Evolutionary conservation across 2,797 vertebrate genomes (phyloP).

Genomic region (Sylvilagus floridanus): DNA sequence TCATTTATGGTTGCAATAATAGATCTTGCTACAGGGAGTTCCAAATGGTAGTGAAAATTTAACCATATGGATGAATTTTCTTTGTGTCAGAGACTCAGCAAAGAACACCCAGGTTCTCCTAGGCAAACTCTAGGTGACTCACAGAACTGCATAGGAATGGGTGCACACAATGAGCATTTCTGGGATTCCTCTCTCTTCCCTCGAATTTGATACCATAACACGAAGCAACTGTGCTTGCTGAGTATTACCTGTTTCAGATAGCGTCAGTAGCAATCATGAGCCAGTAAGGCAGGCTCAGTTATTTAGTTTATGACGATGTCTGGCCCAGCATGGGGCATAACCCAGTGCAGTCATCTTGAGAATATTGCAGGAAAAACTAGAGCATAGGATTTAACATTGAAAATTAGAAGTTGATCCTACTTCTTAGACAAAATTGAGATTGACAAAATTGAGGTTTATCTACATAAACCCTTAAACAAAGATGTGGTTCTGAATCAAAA

Average conservation of each 20-base stretch:
- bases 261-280: constrained; percentile 60
- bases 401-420: constrained; percentile 91
- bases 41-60: constrained; percentile 57
- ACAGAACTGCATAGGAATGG: background rate
- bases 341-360: constrained; percentile 81
- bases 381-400: constrained; percentile 87
- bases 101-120: constrained; percentile 40
- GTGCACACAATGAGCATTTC: background rate
- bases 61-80: constrained; percentile 50
- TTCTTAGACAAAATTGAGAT: constrained; percentile 89
- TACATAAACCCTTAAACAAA: constrained; percentile 90
- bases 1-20: background rate
- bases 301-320: constrained; percentile 76
- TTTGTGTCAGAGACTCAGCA: constrained; percentile 50
- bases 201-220: background rate
- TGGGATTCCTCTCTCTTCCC: background rate
- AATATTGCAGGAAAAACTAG: constrained; percentile 82
- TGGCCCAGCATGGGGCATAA: constrained; percentile 80
- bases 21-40: constrained; percentile 3
- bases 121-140: constrained; percentile 55
- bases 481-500: constrained; percentile 89
- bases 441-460: constrained; percentile 91
- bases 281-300: constrained; percentile 77
- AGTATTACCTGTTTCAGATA: constrained; percentile 28
- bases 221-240: constrained; percentile 63